phyloP scores from a whole-genome alignment of 2,113 vertebrate genomes.

The Bucco capensis region DNA sequence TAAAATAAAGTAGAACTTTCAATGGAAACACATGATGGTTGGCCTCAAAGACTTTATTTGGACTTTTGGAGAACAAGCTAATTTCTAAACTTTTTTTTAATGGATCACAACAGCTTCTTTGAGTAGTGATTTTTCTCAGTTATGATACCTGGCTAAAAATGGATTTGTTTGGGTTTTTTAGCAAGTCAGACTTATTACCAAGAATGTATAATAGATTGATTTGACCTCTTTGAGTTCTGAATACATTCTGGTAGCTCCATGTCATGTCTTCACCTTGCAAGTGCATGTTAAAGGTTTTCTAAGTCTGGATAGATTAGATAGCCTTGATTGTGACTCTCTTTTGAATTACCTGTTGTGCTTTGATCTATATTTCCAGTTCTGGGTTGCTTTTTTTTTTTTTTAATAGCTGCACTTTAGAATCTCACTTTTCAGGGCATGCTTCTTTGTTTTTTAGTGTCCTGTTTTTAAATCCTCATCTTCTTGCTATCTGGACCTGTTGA shows the following conservation, averaged over 20 bases:
- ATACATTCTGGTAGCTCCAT: not conserved
- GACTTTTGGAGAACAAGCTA: not conserved
- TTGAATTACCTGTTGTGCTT: not conserved
- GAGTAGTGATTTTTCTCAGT: not conserved
- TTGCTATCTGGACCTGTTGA: not conserved
- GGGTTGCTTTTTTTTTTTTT: not conserved
- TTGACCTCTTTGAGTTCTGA: not conserved
- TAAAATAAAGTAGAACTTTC: not conserved
- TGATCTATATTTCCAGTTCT: not conserved
- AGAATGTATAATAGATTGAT: not conserved
- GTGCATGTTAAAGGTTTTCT: not conserved
- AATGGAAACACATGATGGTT: not conserved
- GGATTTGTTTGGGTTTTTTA: not conserved
- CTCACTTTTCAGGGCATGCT: accelerated
- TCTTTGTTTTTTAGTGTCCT: not conserved
- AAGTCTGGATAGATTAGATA: not conserved
- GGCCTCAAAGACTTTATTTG: not conserved
- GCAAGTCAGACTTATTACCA: not conserved
- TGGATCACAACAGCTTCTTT: not conserved
- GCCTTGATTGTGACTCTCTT: not conserved
- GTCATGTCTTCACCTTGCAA: not conserved
- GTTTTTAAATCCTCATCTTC: not conserved
- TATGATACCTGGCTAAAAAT: not conserved
- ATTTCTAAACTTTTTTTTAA: not conserved
- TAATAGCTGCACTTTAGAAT: not conserved